Percentiles rank a stretch among this genome's conserved stretches.
These are phyloP conservation scores for Phacellophora camtschatica DNA, from an alignment of 30 jellyfish, hydroid and myxozoan species.

Conservation along the genomic window DNA sequence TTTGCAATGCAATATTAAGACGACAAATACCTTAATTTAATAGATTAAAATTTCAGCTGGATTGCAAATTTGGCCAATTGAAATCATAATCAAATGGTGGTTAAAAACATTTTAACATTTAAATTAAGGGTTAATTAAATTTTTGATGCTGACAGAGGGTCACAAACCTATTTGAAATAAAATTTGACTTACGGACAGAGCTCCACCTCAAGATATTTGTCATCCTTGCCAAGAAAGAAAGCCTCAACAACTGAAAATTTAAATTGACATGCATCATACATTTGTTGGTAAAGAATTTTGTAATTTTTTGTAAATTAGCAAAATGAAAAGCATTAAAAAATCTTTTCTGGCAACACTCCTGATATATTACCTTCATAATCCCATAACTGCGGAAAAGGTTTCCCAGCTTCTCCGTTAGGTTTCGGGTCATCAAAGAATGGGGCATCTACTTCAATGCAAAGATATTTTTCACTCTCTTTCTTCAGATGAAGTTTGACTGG, in stretches of 20 bases:
- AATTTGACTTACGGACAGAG: slow-evolving; percentile 92
- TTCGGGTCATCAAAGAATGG: slow-evolving; percentile 90
- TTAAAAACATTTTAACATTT: too few relatives aligned
- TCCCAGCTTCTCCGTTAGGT: slow-evolving; percentile 84
- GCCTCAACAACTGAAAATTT: slow-evolving; percentile 84
- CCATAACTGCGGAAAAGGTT: slow-evolving; percentile 86
- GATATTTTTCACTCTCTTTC: not conserved
- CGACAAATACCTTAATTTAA: too few relatives aligned
- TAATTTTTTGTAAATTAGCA: too few relatives aligned
- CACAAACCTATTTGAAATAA: not conserved
- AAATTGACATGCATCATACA: too few relatives aligned
- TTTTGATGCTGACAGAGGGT: not conserved
- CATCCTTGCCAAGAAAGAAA: slow-evolving; percentile 81
- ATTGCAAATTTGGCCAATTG: too few relatives aligned
- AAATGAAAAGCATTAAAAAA: too few relatives aligned
- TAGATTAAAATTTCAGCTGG: too few relatives aligned
- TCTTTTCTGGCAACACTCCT: too few relatives aligned
- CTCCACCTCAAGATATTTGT: slow-evolving; percentile 85
- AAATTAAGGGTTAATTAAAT: too few relatives aligned
- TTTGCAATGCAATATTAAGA: too few relatives aligned
- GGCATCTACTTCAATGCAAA: slow-evolving; percentile 53
- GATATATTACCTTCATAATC: slow-evolving; percentile 85
- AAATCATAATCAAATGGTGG: too few relatives aligned
- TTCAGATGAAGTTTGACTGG: slow-evolving; percentile 56
- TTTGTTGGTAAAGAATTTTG: too few relatives aligned